These are phyloP conservation scores for Dipodomys merriami DNA, from an alignment of 2,113 vertebrate species.

Conservation along the genomic window DNA sequence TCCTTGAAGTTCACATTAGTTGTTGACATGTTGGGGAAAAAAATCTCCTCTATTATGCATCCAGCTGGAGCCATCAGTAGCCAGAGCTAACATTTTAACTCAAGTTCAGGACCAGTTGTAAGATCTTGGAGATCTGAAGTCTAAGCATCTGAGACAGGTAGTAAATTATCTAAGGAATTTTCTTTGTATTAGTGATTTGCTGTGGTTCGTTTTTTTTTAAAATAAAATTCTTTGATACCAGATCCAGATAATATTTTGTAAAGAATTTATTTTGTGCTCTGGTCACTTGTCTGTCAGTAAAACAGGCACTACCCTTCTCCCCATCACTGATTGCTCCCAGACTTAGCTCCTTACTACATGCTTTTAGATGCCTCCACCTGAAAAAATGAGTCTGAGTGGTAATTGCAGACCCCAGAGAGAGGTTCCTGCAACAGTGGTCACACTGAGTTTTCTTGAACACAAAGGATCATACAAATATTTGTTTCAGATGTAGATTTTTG, in stretches of 20 bases:
- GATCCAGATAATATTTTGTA: neutral
- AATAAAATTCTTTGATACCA: conserved; percentile 26
- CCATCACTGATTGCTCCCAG: neutral
- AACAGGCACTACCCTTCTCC: neutral
- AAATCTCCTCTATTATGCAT: neutral
- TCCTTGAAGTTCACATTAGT: neutral
- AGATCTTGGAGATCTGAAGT: neutral
- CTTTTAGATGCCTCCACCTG: neutral
- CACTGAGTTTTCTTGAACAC: neutral
- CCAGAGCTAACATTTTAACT: neutral
- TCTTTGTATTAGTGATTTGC: neutral
- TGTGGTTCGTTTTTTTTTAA: neutral
- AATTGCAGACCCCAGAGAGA: neutral
- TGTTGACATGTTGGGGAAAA: neutral
- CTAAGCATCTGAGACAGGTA: neutral
- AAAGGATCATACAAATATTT: neutral
- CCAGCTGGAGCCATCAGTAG: neutral
- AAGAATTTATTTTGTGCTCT: neutral
- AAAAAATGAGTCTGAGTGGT: neutral
- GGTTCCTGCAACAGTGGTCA: too few species aligned
- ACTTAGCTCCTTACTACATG: neutral
- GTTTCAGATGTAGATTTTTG: neutral
- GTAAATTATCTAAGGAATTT: conserved; percentile 9
- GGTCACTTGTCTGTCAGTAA: neutral
- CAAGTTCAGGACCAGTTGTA: neutral